Percentiles rank a stretch among this genome's conserved stretches.
These are phyloP conservation scores for Nixonia krombeini DNA, from an alignment of 1,140 invertebrate genomes.

Conservation along the genomic window DNA sequence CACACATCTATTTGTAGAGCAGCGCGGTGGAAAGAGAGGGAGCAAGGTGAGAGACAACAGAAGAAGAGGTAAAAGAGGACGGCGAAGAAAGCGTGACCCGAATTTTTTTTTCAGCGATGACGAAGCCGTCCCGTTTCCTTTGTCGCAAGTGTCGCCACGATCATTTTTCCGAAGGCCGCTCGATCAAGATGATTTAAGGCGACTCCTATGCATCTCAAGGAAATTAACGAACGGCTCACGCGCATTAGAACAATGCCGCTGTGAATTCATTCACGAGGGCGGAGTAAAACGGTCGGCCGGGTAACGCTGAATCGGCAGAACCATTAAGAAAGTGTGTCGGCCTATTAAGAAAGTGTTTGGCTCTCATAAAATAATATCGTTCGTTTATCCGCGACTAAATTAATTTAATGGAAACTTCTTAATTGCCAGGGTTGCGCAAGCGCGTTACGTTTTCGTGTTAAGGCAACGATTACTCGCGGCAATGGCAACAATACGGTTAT, in stretches of 20 bases:
- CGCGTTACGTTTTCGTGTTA: too few species aligned
- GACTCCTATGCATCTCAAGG: slow-evolving; percentile 45
- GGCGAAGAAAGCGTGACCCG: slow-evolving; percentile 45
- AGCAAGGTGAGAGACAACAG: slow-evolving; percentile 16
- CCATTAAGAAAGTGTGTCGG: too few species aligned
- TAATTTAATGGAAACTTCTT: too few species aligned
- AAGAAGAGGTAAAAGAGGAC: slow-evolving; percentile 35
- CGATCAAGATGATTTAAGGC: slow-evolving; percentile 41
- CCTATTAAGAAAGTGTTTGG: too few species aligned
- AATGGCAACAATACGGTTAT: too few species aligned
- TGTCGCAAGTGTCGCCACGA: slow-evolving; percentile 43
- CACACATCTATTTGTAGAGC: slow-evolving; percentile 39
- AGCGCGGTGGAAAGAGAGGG: slow-evolving; percentile 23
- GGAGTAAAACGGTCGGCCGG: too few species aligned
- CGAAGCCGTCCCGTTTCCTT: slow-evolving; percentile 46
- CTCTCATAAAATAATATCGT: too few species aligned
- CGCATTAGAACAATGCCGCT: slow-evolving; percentile 36
- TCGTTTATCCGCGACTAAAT: too few species aligned
- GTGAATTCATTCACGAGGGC: too few species aligned
- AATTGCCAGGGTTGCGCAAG: too few species aligned
- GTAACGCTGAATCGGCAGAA: too few species aligned
- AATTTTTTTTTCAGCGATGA: slow-evolving; percentile 43
- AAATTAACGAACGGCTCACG: slow-evolving; percentile 34
- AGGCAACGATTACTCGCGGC: too few species aligned
- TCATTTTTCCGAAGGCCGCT: slow-evolving; percentile 43